phyloP scores from a whole-genome alignment of 2,797 vertebrate species.

The Sparidentex hasta region DNA sequence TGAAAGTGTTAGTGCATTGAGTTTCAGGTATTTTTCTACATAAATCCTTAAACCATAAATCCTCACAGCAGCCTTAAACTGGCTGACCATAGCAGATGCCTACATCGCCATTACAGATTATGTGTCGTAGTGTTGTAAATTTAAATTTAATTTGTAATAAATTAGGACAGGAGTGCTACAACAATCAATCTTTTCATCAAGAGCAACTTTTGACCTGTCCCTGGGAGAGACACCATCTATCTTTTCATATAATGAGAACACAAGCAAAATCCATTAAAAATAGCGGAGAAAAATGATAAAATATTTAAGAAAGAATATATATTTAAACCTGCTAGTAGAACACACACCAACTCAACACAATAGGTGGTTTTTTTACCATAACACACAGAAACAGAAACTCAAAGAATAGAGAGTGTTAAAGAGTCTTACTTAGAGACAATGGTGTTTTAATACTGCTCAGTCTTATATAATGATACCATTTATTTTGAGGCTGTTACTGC shows the following conservation, averaged over 20 bases:
- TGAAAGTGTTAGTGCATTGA: constrained; percentile 12
- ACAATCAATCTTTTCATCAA: constrained; percentile 15
- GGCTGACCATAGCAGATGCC: constrained; percentile 29
- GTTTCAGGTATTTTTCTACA: constrained; percentile 25
- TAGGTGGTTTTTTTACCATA: background rate
- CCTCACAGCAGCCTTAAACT: constrained; percentile 24
- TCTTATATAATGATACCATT: too few relatives aligned
- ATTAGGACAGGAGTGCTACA: background rate
- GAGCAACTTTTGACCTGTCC: background rate
- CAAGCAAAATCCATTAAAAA: background rate
- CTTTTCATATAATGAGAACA: background rate
- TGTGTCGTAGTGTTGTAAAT: constrained; percentile 32
- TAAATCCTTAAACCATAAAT: constrained; percentile 45
- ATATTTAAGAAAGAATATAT: background rate
- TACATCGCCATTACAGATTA: constrained; percentile 30
- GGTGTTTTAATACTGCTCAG: too few relatives aligned
- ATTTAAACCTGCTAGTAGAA: background rate
- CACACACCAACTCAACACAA: background rate
- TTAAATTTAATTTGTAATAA: constrained; percentile 13
- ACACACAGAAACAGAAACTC: background rate
- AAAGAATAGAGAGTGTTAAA: too few relatives aligned
- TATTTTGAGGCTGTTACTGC: too few relatives aligned
- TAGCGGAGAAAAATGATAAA: background rate
- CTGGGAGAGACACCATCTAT: constrained; percentile 1
- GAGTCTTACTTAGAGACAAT: background rate